Conservation (phyloP, 2,888 invertebrate genomes). For the Serripes groenlandicus region DNA sequence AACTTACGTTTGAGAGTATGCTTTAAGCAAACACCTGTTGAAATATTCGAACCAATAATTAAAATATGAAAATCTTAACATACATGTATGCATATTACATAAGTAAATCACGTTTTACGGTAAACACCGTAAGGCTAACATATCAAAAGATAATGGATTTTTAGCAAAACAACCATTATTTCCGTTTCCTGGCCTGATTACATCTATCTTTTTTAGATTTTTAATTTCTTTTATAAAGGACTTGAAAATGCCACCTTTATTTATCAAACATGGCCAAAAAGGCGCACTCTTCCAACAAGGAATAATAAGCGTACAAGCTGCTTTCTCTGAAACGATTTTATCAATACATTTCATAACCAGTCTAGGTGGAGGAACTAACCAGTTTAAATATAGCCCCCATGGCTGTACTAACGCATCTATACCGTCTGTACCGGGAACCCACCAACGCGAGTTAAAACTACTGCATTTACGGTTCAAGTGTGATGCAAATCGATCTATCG, state of each 20-base stretch:
- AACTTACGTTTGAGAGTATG: not conserved
- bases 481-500: conserved; percentile 39
- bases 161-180: conserved; percentile 4
- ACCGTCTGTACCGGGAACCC: conserved; percentile 23
- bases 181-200: not conserved
- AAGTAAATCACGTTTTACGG: not conserved
- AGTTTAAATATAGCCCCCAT: conserved; percentile 25
- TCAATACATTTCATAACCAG: conserved; percentile 19
- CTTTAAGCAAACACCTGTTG: conserved; percentile 31
- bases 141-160: not conserved
- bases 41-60: too few species aligned
- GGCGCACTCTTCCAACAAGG: conserved; percentile 35
- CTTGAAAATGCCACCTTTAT: not conserved
- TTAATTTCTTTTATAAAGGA: not conserved
- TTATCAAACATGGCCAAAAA: conserved; percentile 26
- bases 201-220: not conserved
- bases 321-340: conserved; percentile 20
- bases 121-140: not conserved
- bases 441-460: conserved; percentile 35
- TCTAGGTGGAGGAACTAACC: conserved; percentile 38
- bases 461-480: conserved; percentile 24
- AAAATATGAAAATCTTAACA: too few species aligned
- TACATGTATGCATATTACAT: not conserved
- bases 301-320: conserved; percentile 30
- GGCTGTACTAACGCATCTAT: conserved; percentile 25